A percentile compares a stretch with the other conserved stretches of the same genome.
These are phyloP conservation scores for Promerops cafer DNA, from an alignment of 2,113 vertebrate species.

Conservation along the genomic window DNA sequence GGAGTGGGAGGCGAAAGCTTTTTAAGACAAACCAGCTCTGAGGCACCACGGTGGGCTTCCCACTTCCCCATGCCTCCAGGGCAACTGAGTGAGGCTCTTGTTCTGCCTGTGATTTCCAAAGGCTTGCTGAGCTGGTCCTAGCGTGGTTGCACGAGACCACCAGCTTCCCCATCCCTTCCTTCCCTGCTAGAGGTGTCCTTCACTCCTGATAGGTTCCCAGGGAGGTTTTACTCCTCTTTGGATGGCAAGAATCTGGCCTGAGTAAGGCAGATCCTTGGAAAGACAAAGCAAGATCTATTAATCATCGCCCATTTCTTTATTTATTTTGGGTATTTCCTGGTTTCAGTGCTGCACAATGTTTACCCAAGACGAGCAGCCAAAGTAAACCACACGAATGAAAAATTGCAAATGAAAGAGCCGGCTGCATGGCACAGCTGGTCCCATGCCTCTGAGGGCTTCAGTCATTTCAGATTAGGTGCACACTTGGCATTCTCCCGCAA, in stretches of 20 bases:
- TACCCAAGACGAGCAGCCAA: background rate
- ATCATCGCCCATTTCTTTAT: background rate
- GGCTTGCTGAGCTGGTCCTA: background rate
- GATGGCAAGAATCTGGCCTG: background rate
- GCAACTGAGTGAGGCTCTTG: background rate
- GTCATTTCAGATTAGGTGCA: background rate
- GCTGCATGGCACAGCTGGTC: background rate
- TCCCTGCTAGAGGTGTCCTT: background rate
- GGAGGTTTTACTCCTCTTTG: background rate
- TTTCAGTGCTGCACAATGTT: background rate
- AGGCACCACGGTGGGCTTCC: rapidly evolving
- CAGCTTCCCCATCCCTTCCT: background rate
- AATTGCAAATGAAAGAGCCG: background rate
- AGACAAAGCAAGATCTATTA: background rate
- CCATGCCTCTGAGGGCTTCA: background rate
- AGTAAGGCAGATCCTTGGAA: background rate
- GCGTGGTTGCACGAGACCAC: rapidly evolving
- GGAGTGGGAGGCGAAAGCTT: rapidly evolving
- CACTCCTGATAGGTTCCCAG: background rate
- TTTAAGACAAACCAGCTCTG: background rate
- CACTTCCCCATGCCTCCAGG: rapidly evolving
- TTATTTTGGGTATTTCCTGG: background rate
- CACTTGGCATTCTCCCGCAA: background rate
- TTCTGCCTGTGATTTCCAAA: background rate
- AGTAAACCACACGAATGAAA: background rate